Base-by-base conservation (phyloP, 2,797 vertebrate species). In the Trachurus trachurus region DNA sequence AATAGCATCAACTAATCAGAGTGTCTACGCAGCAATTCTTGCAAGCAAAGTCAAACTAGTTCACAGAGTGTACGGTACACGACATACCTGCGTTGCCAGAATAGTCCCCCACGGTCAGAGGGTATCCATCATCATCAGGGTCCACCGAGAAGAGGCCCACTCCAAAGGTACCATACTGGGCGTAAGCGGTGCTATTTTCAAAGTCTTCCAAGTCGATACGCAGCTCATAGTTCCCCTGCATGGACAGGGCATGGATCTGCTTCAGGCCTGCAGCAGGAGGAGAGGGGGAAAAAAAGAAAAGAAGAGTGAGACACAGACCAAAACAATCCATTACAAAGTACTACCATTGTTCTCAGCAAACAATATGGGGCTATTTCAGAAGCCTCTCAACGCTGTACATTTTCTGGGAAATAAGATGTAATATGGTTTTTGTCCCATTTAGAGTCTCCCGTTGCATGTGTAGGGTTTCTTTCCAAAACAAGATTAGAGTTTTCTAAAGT, bases 81-180 rank as follows among this genome's bases (percentile, higher is more conserved):
- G 7, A 37, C 96, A 49, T 88, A 99, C 98, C 98, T 95, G 98
- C 98, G 0, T 96, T 99, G 76, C 98, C 98, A 0, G 97, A 96
- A 88, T 99, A 99, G 89, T 96, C 97, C 0, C 97, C 95, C 12
- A 98, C 91, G 0, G 94, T 97, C 87, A 99, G 79, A 1, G 98
- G 97, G 92, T 98, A 99, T 73, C 98, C 97, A 0, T 99, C 98
- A 80, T 98, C 97, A 78, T 99, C 98, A 0, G 98, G 95, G 88
- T 99, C 97, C 1, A 99, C 98, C 0, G 98, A 99, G 94, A 98
- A 98, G 64, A 99, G 92, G 37, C 98, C 98, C 53, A 99, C 97
- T 0, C 97, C 96, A 0, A 99, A 99, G 79, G 95, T 97, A 34
- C 96, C 95, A 0, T 99, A 99, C 85, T 94, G 98, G 39, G 98